Conservation (phyloP, 2,113 vertebrate genomes). For the Delphinus delphis region DNA sequence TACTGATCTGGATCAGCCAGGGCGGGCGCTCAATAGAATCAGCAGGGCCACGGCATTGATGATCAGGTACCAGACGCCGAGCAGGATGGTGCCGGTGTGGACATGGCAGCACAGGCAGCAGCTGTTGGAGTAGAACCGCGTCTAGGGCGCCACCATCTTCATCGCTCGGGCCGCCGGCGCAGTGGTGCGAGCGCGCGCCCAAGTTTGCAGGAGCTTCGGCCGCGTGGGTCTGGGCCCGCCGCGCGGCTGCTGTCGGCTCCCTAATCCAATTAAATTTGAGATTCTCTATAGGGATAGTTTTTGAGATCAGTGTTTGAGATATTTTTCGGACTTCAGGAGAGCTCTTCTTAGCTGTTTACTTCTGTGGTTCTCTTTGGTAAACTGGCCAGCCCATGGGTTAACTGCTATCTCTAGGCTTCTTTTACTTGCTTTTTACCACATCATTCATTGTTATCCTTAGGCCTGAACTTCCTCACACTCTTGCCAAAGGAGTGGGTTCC, state of each 20-base stretch:
- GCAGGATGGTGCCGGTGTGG: slow-evolving; percentile 96
- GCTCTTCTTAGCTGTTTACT: background rate
- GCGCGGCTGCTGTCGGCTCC: background rate
- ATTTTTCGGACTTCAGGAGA: background rate
- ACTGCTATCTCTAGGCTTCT: background rate
- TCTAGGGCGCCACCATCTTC: slow-evolving; percentile 92
- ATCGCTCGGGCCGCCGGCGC: slow-evolving; percentile 31
- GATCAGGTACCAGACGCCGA: slow-evolving; percentile 96
- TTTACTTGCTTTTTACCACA: background rate
- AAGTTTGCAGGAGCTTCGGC: slow-evolving; percentile 27
- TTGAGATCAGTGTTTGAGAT: background rate
- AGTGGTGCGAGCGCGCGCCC: background rate
- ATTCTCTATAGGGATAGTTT: background rate
- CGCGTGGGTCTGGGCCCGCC: background rate
- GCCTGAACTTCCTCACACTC: background rate
- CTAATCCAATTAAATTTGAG: slow-evolving; percentile 73
- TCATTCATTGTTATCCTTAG: background rate
- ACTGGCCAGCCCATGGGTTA: background rate
- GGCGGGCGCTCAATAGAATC: slow-evolving; percentile 92
- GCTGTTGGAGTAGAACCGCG: slow-evolving; percentile 96
- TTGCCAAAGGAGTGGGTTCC: background rate
- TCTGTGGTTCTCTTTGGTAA: background rate
- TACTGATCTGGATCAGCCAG: slow-evolving; percentile 94
- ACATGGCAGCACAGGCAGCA: slow-evolving; percentile 99
- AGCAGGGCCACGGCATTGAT: slow-evolving; percentile 94